phyloP scores from a whole-genome alignment of 2,888 invertebrate species.

The Drepanosiphum platanoidis region DNA sequence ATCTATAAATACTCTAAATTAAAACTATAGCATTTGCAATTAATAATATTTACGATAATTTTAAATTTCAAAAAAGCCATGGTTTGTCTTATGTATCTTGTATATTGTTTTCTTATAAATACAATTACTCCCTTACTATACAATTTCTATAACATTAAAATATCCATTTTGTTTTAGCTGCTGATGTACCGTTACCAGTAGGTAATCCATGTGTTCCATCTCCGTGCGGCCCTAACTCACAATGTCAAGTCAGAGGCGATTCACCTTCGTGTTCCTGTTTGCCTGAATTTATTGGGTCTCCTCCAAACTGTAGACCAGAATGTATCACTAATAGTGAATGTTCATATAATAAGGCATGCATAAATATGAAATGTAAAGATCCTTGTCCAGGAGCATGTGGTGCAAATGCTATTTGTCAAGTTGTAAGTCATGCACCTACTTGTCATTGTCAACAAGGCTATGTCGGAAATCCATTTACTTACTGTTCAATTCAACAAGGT shows the following conservation, averaged over 20 bases:
- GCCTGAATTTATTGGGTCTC: constrained; percentile 70
- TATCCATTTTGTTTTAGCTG: constrained; percentile 72
- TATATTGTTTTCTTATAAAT: no score
- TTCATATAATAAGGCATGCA: constrained; percentile 70
- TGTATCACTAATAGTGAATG: constrained; percentile 72
- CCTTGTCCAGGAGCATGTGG: constrained; percentile 72
- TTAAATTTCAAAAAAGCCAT: neutral
- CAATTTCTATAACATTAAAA: no score
- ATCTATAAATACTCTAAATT: neutral
- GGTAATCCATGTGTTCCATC: constrained; percentile 70
- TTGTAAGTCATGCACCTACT: constrained; percentile 66
- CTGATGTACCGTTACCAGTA: constrained; percentile 69
- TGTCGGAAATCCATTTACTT: constrained; percentile 66
- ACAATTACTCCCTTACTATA: no score
- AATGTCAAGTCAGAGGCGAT: constrained; percentile 69
- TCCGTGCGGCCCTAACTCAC: constrained; percentile 70
- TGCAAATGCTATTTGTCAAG: constrained; percentile 68
- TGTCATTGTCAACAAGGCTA: constrained; percentile 69
- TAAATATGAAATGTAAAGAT: constrained; percentile 71
- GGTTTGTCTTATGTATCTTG: no score
- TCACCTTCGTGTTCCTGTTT: constrained; percentile 71
- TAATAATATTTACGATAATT: neutral
- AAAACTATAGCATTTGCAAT: neutral
- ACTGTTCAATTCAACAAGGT: constrained; percentile 65
- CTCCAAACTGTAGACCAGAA: constrained; percentile 73